A percentile compares a stretch with the other conserved stretches of the same genome.
Conservation (phyloP, 2,888 invertebrate species). For the Sphaerophoria taeniata region DNA sequence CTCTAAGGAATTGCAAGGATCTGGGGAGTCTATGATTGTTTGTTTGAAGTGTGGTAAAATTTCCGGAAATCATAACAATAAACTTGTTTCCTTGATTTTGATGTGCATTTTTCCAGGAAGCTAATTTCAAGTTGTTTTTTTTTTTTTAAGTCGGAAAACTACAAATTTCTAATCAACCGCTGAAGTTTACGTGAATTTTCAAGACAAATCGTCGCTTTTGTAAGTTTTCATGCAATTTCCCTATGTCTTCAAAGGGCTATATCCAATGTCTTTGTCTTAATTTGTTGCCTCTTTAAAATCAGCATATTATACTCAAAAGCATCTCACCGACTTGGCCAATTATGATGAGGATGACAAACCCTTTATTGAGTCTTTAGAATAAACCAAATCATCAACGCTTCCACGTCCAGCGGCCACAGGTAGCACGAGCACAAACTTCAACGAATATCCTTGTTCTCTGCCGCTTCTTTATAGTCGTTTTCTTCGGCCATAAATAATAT, state of each 20-base stretch:
- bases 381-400: conserved; percentile 65
- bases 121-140: background rate
- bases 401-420: conserved; percentile 17
- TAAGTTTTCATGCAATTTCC: conserved; percentile 22
- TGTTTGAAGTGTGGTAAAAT: conserved; percentile 48
- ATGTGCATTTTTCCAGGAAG: conserved; percentile 1
- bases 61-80: conserved; percentile 74
- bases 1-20: background rate
- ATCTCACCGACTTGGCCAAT: conserved; percentile 36
- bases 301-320: conserved; percentile 41
- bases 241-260: conserved; percentile 62
- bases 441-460: conserved; percentile 69
- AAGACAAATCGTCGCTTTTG: conserved; percentile 59
- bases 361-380: conserved; percentile 67
- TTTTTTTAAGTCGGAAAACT: background rate
- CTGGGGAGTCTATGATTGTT: background rate
- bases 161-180: too few relatives aligned
- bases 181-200: conserved; percentile 62
- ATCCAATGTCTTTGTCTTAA: conserved; percentile 9
- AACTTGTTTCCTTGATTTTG: conserved; percentile 59
- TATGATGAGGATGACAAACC: conserved; percentile 68
- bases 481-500: conserved; percentile 66
- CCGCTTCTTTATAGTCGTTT: conserved; percentile 49
- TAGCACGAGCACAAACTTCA: conserved; percentile 20
- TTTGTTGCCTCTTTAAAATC: conserved; percentile 45